phyloP scores from a whole-genome alignment of 2,888 invertebrate genomes.

The Pachydiplax longipennis region DNA sequence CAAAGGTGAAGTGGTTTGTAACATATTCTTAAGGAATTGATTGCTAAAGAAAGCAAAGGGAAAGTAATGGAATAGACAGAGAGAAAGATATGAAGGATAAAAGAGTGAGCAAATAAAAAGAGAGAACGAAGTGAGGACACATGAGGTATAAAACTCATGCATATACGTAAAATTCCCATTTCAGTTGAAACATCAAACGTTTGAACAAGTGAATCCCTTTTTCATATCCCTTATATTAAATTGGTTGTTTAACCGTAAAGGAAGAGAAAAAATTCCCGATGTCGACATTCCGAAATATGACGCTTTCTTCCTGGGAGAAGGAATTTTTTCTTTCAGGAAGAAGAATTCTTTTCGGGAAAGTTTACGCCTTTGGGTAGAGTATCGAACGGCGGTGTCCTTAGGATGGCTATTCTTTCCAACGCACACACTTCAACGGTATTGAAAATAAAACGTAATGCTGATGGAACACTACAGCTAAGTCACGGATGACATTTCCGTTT shows the following conservation, averaged over 20 bases:
- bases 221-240: slow-evolving; percentile 12
- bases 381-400: neutral
- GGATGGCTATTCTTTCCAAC: neutral
- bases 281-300: neutral
- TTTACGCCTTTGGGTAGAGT: neutral
- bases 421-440: neutral
- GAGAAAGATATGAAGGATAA: neutral
- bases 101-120: neutral
- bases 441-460: too few species aligned
- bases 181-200: neutral
- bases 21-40: too few species aligned
- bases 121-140: too few species aligned
- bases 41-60: too few species aligned
- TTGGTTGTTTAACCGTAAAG: neutral
- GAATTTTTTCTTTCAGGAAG: neutral
- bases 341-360: slow-evolving; percentile 3
- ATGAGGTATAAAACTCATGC: too few species aligned
- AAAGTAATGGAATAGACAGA: too few species aligned
- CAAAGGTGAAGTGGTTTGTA: too few species aligned
- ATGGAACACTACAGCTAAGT: too few species aligned
- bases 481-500: too few species aligned
- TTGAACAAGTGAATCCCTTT: neutral
- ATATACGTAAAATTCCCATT: too few species aligned
- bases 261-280: neutral
- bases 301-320: neutral